Evolutionary conservation across 2,797 vertebrate species (phyloP).

Genomic region (Sebastiscus tertius): DNA sequence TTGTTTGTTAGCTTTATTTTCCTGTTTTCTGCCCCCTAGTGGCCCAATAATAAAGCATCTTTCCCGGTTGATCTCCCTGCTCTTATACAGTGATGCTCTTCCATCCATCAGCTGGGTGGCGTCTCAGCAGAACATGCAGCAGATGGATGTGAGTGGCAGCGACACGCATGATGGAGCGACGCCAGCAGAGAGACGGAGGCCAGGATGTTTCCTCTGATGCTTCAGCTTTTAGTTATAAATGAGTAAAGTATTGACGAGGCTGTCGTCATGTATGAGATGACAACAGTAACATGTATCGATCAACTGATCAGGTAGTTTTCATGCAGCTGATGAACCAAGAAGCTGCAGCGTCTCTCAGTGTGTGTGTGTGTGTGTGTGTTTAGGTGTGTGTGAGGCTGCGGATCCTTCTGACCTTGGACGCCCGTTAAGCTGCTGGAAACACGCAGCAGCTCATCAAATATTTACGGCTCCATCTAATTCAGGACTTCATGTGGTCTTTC

Average conservation of each 20-base stretch:
- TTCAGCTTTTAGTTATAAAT: conserved; percentile 26
- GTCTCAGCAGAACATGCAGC: not conserved
- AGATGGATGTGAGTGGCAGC: conserved; percentile 44
- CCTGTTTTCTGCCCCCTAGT: not conserved
- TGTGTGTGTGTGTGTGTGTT: not conserved
- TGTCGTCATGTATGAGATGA: conserved; percentile 28
- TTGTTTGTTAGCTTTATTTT: not conserved
- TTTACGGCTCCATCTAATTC: conserved; percentile 72
- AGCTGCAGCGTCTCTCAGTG: not conserved
- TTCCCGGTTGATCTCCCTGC: not conserved
- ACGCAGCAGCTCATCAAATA: conserved; percentile 75
- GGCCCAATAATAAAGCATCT: not conserved
- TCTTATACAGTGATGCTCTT: not conserved
- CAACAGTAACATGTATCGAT: conserved; percentile 1
- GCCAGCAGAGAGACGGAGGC: conserved; percentile 23
- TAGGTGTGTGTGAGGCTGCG: conserved; percentile 16
- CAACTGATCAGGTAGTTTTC: conserved; percentile 8
- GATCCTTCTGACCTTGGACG: conserved; percentile 63
- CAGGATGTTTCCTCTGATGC: conserved; percentile 2
- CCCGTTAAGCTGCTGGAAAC: conserved; percentile 56
- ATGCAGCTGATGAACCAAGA: not conserved
- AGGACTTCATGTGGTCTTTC: conserved; percentile 60
- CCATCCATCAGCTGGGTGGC: conserved; percentile 8
- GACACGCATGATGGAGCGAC: not conserved
- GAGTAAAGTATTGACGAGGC: conserved; percentile 3